Conservation (phyloP, 2,797 vertebrate species). For the Chrosomus eos region DNA sequence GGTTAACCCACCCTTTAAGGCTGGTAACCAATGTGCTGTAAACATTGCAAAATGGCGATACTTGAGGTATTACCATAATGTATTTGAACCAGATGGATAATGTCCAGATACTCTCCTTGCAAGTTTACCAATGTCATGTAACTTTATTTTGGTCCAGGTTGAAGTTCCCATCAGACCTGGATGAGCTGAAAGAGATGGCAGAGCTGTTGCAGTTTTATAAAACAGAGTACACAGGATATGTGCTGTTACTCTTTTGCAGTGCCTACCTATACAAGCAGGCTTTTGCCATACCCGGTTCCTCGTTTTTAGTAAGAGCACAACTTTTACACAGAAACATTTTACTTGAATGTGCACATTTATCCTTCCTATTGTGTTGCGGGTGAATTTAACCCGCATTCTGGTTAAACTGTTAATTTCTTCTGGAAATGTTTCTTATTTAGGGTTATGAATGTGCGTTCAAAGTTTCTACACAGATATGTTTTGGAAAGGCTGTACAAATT, state of each 20-base stretch:
- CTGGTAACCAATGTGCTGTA: neutral
- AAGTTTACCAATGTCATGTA: neutral
- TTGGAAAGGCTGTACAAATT: neutral
- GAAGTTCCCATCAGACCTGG: conserved; percentile 92
- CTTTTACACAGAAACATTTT: neutral
- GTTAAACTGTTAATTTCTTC: neutral
- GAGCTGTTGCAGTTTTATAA: conserved; percentile 89
- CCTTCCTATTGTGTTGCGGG: neutral
- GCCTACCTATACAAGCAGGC: conserved; percentile 98
- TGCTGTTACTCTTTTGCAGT: conserved; percentile 90
- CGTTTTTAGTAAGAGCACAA: conserved; percentile 84
- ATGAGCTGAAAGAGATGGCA: conserved; percentile 88
- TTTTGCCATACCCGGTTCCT: conserved; percentile 96
- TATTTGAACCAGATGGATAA: neutral
- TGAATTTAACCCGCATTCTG: neutral
- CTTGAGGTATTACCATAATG: neutral
- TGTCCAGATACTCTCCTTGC: neutral
- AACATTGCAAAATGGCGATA: neutral
- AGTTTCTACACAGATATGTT: neutral
- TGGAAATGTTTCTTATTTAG: neutral
- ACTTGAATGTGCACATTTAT: neutral
- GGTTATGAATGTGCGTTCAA: neutral
- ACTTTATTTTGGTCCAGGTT: conserved; percentile 73
- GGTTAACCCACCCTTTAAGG: neutral
- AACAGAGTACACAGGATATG: conserved; percentile 86